phyloP scores from a whole-genome alignment of 2,113 vertebrate species.

The Lepus europaeus region DNA sequence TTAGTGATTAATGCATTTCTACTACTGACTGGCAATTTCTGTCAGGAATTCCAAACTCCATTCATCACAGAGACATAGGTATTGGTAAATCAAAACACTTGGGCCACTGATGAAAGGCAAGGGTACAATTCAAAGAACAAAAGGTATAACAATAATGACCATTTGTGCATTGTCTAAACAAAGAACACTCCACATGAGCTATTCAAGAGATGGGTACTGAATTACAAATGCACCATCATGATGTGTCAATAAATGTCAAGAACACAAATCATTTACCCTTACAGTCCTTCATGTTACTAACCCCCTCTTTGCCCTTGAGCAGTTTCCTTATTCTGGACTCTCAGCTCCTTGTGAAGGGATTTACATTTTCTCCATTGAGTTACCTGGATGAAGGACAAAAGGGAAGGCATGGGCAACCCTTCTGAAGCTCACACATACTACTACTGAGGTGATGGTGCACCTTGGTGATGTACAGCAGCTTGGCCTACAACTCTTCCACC shows the following conservation, averaged over 20 bases:
- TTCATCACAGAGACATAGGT: neutral
- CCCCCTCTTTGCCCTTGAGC: neutral
- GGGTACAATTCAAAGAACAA: neutral
- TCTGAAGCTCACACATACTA: neutral
- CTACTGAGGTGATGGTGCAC: neutral
- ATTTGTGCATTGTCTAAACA: neutral
- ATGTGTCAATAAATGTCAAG: neutral
- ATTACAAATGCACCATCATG: neutral
- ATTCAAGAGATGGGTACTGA: neutral
- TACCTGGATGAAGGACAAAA: neutral
- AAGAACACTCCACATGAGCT: neutral
- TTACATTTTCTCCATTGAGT: neutral
- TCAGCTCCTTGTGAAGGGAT: neutral
- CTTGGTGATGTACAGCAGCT: neutral
- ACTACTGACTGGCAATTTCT: slow-evolving; percentile 4
- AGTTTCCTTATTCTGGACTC: slow-evolving; percentile 43
- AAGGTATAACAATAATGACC: neutral
- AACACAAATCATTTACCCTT: neutral
- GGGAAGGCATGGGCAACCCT: neutral
- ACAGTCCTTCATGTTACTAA: neutral
- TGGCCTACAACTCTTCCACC: too few species aligned
- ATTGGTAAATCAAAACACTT: neutral
- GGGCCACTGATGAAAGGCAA: neutral
- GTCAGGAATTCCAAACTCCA: slow-evolving; percentile 20
- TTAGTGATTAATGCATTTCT: slow-evolving; percentile 24